phyloP scores from a whole-genome alignment of 2,888 invertebrate species.

The Drosophila algonquin region DNA sequence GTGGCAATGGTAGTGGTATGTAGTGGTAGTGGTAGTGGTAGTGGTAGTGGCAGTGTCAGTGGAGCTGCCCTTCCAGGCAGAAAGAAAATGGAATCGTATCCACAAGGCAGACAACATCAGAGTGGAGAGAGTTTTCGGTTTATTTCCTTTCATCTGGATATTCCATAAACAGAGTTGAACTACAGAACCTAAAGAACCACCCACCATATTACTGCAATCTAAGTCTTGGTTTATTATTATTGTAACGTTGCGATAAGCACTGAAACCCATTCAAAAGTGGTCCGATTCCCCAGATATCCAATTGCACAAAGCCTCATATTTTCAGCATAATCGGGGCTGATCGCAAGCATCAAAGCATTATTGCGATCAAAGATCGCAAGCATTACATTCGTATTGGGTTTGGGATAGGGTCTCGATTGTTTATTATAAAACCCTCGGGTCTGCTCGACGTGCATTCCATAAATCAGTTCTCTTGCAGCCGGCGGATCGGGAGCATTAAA shows the following conservation, averaged over 20 bases:
- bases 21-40: no score
- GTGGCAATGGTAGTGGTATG: no score
- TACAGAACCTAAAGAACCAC: neutral
- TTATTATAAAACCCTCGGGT: neutral
- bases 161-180: conserved; percentile 6
- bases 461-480: conserved; percentile 1
- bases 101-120: neutral
- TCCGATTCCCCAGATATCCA: no score
- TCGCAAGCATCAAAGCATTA: no score
- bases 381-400: no score
- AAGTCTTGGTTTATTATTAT: neutral
- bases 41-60: no score
- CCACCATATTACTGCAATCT: neutral
- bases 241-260: neutral
- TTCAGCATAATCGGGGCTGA: no score
- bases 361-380: no score
- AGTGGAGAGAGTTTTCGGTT: conserved; percentile 12
- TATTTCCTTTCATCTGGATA: conserved; percentile 19
- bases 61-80: conserved; percentile 10
- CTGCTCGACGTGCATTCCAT: neutral
- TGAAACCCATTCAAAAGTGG: no score
- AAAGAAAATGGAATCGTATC: neutral
- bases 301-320: no score
- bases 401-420: neutral
- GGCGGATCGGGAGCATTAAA: conserved; percentile 1